A percentile compares a stretch with the other conserved stretches of the same genome.
Conservation (phyloP, 2,113 vertebrate species). For the Chamaetylas fuelleborni region DNA sequence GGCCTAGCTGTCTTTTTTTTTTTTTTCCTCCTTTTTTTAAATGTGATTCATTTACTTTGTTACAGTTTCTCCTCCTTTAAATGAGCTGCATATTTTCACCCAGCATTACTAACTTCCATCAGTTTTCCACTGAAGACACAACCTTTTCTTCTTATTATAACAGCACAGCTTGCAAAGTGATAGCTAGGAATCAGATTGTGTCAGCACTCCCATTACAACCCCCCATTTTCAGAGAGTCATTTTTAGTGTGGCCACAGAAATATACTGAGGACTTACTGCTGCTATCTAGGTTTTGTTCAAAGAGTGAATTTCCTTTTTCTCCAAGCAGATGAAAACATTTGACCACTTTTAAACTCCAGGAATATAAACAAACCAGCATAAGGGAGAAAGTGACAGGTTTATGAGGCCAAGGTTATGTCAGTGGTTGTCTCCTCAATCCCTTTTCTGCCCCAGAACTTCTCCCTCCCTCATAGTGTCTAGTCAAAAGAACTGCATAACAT, state of each 20-base stretch:
- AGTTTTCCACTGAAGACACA: slow-evolving; percentile 59
- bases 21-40: background rate
- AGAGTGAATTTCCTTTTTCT: background rate
- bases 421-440: background rate
- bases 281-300: slow-evolving; percentile 25
- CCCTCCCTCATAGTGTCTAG: background rate
- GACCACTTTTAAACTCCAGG: background rate
- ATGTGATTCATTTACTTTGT: slow-evolving; percentile 58
- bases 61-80: slow-evolving; percentile 56
- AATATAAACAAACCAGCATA: background rate
- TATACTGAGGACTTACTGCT: background rate
- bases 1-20: background rate
- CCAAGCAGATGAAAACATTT: background rate
- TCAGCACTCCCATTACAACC: slow-evolving; percentile 55
- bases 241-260: slow-evolving; percentile 41
- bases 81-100: slow-evolving; percentile 67
- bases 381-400: background rate
- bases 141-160: slow-evolving; percentile 65
- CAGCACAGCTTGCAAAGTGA: slow-evolving; percentile 62
- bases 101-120: slow-evolving; percentile 60
- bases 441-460: background rate
- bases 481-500: background rate
- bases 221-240: slow-evolving; percentile 31
- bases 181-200: slow-evolving; percentile 64
- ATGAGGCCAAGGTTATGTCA: background rate